These are phyloP conservation scores for Scalopus aquaticus DNA, from an alignment of 2,113 vertebrate genomes.

Conservation along the genomic window DNA sequence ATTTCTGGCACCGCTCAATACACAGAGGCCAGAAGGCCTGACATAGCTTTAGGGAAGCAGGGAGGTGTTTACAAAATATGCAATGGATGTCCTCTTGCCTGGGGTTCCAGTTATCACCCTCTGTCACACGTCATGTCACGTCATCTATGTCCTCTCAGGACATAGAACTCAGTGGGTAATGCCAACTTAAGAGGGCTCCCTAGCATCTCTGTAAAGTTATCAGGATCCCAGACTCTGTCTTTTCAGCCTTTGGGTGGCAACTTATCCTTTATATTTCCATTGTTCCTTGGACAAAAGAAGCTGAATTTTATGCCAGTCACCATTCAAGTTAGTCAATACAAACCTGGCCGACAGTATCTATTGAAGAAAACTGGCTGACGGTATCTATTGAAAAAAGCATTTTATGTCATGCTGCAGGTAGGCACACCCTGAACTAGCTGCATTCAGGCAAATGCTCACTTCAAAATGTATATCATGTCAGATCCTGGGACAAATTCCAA, in stretches of 20 bases:
- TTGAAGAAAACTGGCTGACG: background rate
- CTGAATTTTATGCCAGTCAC: background rate
- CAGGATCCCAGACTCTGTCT: background rate
- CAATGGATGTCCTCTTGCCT: background rate
- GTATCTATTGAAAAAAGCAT: background rate
- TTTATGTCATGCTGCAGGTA: background rate
- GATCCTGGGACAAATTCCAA: background rate
- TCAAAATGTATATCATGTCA: background rate
- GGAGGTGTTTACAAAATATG: background rate
- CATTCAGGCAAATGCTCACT: background rate
- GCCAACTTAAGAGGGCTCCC: background rate
- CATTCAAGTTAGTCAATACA: background rate
- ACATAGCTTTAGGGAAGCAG: background rate
- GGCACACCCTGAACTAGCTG: background rate
- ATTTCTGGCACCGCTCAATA: background rate
- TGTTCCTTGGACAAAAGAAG: background rate
- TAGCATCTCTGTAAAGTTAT: background rate
- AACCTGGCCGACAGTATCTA: background rate
- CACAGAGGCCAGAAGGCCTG: background rate
- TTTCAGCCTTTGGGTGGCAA: constrained; percentile 1
- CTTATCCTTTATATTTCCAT: background rate
- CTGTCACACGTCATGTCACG: no score
- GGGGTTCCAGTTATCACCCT: background rate
- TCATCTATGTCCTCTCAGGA: background rate
- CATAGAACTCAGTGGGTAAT: background rate